These are phyloP conservation scores for Lysandra coridon DNA, from an alignment of 2,888 invertebrate genomes.

Conservation along the genomic window DNA sequence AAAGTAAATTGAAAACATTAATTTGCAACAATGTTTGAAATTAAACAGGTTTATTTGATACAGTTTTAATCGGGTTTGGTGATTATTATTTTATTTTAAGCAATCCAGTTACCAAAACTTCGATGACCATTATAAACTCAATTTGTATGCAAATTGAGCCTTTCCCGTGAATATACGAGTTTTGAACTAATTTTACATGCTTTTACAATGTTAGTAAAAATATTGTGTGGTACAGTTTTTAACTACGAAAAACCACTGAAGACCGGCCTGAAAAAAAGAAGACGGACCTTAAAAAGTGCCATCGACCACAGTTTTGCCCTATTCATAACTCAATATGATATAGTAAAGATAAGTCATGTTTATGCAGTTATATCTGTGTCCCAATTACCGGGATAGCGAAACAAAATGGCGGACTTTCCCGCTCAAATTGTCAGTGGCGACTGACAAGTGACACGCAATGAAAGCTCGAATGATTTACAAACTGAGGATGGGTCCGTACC, in stretches of 20 bases:
- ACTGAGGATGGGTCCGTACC: not conserved
- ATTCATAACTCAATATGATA: not conserved
- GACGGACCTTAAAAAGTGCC: not conserved
- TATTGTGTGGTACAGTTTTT: not conserved
- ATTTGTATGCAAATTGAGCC: not conserved
- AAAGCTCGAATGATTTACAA: not conserved
- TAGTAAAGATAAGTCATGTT: not conserved
- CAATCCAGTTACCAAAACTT: not conserved
- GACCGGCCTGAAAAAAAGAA: not conserved
- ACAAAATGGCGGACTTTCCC: conserved; percentile 2
- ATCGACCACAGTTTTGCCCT: not conserved
- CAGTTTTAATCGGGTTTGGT: conserved; percentile 9
- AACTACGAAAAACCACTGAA: not conserved
- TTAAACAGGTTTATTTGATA: conserved; percentile 1
- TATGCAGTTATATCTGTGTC: not conserved
- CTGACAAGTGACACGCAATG: conserved; percentile 4
- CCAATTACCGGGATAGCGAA: conserved; percentile 10
- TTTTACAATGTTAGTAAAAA: not conserved
- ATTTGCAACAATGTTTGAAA: not conserved
- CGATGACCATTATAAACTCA: conserved; percentile 3
- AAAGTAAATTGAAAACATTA: not conserved
- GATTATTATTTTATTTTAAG: conserved; percentile 7
- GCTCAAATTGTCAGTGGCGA: conserved; percentile 10
- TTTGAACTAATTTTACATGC: not conserved
- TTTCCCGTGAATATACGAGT: not conserved